Conservation (phyloP, 2,888 invertebrate species). For the Temnothorax ravouxi region DNA sequence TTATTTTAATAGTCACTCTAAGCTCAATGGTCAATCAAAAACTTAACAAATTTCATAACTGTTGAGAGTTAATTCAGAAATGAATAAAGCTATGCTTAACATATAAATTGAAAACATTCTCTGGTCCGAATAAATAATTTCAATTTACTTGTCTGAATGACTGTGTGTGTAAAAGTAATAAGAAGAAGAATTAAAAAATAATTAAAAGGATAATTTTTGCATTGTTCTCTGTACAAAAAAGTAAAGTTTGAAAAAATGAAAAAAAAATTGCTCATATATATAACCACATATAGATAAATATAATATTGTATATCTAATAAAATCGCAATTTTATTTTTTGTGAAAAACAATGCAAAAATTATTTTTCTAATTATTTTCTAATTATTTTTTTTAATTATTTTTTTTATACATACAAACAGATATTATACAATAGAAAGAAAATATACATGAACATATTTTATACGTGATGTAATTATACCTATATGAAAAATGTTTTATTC, state of each 20-base stretch:
- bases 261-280: background rate
- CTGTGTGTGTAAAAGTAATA: background rate
- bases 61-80: background rate
- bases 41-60: background rate
- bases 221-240: background rate
- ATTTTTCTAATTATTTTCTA: background rate
- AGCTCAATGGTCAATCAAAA: background rate
- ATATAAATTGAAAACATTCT: background rate
- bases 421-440: background rate
- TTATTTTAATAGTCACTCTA: background rate
- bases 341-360: background rate
- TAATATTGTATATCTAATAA: background rate
- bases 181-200: background rate
- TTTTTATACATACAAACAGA: background rate
- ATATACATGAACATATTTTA: background rate
- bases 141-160: background rate
- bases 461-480: background rate
- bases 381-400: no score
- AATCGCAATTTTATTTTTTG: background rate
- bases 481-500: background rate
- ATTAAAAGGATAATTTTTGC: background rate
- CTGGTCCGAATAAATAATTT: background rate
- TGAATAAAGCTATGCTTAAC: background rate
- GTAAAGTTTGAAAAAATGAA: background rate
- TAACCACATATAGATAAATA: background rate